A percentile compares a stretch with the other conserved stretches of the same genome.
Evolutionary conservation across 2,797 vertebrate genomes (phyloP).

Genomic region (Coendou prehensilis): DNA sequence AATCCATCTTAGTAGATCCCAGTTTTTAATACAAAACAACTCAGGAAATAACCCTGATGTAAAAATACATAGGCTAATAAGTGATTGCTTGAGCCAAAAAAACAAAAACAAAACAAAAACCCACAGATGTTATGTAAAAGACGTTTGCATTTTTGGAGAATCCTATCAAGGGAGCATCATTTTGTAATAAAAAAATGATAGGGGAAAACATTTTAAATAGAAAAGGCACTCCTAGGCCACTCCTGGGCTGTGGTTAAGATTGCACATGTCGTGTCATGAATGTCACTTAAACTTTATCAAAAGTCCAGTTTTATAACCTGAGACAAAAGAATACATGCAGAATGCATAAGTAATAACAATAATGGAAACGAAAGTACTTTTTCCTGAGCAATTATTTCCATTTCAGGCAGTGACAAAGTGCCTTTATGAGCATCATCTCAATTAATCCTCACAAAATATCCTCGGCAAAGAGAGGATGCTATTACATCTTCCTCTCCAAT

Average conservation of each 20-base stretch:
- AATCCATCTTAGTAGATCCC: not conserved
- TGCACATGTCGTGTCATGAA: not conserved
- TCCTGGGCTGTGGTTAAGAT: not conserved
- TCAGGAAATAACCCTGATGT: not conserved
- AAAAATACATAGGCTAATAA: not conserved
- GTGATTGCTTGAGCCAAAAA: not conserved
- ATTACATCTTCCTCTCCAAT: not conserved
- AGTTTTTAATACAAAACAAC: not conserved
- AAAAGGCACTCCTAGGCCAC: not conserved
- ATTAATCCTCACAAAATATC: not conserved
- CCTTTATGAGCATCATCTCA: not conserved
- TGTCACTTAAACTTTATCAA: not conserved
- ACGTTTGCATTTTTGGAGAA: not conserved
- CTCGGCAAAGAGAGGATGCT: not conserved
- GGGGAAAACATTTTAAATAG: not conserved
- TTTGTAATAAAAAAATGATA: not conserved
- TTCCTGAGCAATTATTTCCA: not conserved
- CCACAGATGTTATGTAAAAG: constrained; percentile 23
- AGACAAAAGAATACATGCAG: not conserved
- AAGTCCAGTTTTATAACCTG: not conserved
- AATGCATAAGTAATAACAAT: not conserved
- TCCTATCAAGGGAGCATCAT: not conserved
- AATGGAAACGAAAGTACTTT: not conserved
- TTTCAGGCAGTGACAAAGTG: not conserved
- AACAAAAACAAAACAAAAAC: not conserved